Conservation (phyloP, 2,113 vertebrate species). For the Melanocharis versteri region DNA sequence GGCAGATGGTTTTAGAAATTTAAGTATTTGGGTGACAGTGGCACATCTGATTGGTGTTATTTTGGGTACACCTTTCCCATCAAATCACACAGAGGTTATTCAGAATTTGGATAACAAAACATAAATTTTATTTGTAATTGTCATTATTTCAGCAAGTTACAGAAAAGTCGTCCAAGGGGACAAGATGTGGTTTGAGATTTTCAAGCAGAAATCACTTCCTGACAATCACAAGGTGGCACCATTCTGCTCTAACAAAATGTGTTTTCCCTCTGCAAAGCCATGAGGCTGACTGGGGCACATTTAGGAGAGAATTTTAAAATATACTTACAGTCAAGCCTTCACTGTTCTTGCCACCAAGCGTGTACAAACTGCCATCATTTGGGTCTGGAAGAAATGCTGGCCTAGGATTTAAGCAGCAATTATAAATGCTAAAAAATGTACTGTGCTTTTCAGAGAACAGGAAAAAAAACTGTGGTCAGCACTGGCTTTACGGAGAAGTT, state of each 20-base stretch:
- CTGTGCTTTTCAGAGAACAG: background rate
- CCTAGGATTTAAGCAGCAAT: conserved; percentile 70
- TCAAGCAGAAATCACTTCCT: background rate
- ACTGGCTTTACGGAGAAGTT: background rate
- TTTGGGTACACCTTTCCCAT: background rate
- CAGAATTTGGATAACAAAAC: background rate
- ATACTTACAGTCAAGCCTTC: conserved; percentile 92
- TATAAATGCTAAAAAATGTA: background rate
- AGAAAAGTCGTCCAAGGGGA: background rate
- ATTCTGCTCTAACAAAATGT: background rate
- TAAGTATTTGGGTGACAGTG: background rate
- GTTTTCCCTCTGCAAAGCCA: background rate
- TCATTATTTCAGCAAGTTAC: background rate
- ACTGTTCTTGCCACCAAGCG: conserved; percentile 90
- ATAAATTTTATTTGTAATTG: background rate
- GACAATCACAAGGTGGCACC: background rate
- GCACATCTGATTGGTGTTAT: background rate
- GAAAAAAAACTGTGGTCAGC: background rate
- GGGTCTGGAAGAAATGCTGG: conserved; percentile 96
- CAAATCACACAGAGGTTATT: background rate
- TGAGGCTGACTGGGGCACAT: background rate
- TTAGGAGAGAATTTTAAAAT: background rate
- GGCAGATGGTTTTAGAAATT: background rate
- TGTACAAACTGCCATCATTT: conserved; percentile 95
- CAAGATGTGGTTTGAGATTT: background rate